A percentile compares a stretch with the other conserved stretches of the same genome.
Conservation (phyloP, 1,140 invertebrate species). For the Drosophila obscura region DNA sequence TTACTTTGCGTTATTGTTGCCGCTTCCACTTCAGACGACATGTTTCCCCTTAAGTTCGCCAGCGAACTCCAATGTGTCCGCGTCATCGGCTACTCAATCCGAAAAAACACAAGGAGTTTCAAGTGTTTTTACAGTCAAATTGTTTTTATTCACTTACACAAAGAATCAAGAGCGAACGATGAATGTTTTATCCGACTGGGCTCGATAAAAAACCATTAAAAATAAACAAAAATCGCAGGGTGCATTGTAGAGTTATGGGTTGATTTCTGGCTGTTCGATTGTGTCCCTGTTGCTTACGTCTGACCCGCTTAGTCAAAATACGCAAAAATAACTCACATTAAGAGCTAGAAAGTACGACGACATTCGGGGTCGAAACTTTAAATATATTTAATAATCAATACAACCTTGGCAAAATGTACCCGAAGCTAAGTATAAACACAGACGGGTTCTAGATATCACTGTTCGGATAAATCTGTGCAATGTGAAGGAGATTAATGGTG, state of each 20-base stretch:
- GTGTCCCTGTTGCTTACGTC: not conserved
- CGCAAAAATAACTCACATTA: constrained; percentile 8
- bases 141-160: constrained; percentile 79
- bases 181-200: constrained; percentile 17
- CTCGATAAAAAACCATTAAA: constrained; percentile 54
- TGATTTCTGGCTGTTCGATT: constrained; percentile 30
- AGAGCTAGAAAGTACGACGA: too few relatives aligned
- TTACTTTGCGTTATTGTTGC: constrained; percentile 59
- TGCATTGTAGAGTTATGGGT: constrained; percentile 46
- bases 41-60: constrained; percentile 22
- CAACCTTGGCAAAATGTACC: too few relatives aligned
- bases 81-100: constrained; percentile 33
- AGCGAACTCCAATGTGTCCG: constrained; percentile 13
- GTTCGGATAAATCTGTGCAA: too few relatives aligned
- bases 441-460: too few relatives aligned
- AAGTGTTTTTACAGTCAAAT: constrained; percentile 81
- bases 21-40: constrained; percentile 28
- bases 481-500: too few relatives aligned
- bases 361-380: too few relatives aligned
- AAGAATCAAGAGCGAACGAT: constrained; percentile 62
- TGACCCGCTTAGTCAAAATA: constrained; percentile 34
- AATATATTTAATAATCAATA: too few relatives aligned
- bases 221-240: constrained; percentile 38
- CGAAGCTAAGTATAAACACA: too few relatives aligned
- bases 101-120: constrained; percentile 73